Conservation (phyloP, 2,888 invertebrate species). For the Spialia ferax region DNA sequence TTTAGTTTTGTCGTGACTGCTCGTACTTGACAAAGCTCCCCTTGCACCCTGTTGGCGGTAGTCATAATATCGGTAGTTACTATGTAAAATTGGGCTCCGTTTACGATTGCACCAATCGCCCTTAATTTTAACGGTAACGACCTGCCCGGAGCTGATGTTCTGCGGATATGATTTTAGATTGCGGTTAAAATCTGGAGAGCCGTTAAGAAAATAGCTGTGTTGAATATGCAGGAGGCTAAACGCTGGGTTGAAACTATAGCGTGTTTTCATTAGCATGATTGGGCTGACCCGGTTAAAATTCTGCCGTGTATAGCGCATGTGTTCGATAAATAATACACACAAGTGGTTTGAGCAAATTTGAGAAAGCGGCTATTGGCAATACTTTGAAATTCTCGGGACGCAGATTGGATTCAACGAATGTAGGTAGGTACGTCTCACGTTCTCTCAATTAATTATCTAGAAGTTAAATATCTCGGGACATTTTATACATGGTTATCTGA, state of each 20-base stretch:
- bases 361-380: not conserved
- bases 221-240: slow-evolving; percentile 79
- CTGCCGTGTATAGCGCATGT: slow-evolving; percentile 45
- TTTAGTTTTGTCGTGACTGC: not conserved
- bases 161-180: slow-evolving; percentile 67
- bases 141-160: slow-evolving; percentile 50
- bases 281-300: slow-evolving; percentile 77
- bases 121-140: slow-evolving; percentile 48
- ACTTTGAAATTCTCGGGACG: not conserved
- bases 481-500: no score
- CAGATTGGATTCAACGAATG: no score
- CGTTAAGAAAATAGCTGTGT: slow-evolving; percentile 77
- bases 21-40: slow-evolving; percentile 5
- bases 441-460: no score
- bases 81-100: slow-evolving; percentile 33
- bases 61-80: slow-evolving; percentile 21
- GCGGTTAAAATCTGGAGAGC: slow-evolving; percentile 69
- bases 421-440: no score
- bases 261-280: slow-evolving; percentile 81
- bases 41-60: slow-evolving; percentile 3
- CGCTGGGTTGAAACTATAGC: slow-evolving; percentile 50
- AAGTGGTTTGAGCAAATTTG: no score
- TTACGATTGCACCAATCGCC: slow-evolving; percentile 32
- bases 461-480: no score
- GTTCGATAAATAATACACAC: slow-evolving; percentile 24